Base-by-base conservation (phyloP, 1,140 invertebrate species). In the Hypothenemus hampei region DNA sequence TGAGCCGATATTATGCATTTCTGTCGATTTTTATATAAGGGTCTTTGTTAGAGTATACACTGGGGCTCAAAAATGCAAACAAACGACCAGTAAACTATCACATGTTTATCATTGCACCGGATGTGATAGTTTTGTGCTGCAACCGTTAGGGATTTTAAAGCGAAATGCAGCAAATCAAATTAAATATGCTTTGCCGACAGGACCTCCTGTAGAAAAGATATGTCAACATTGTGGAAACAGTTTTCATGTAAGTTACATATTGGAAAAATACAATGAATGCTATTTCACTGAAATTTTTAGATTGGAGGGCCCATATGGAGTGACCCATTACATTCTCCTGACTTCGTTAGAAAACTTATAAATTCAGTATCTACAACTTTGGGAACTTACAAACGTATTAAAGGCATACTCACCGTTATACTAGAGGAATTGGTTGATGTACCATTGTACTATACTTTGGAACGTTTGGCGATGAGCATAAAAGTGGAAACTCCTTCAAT, bases 21-120 rank as follows among this genome's bases (percentile, higher is more conserved):
- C 93, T 50, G 90, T 87, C 3, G 97, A 99, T 74, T 99, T 99
- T 75, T 99, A 99, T 72, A 84, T 98, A 19, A 76, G 97, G 59
- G 83, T 99, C 4, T 97, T 99, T 77, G 91, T 99, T 1, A 81
- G 82, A 65, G 74, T 99, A 2, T 83, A 79, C 45, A 81, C 83
- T 0, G 85, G 93, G 39, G 86, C 89, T 57, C 72, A 78, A 10
- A 83, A 85, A 61, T 94, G 91, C 58, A 98, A 98, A 76, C 76
- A 21, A 19, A 24, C 20, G 18, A 53, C 13, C 31, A 26, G 84
- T 60, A 93, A 96, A 72, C 75, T 91, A 39, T 86, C 91, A 4
- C 81, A 88, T 77, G 77, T 95, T 1, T 93, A 91, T 72, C 84
- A 92, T 62, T 98, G 94, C 69, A 81, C 78, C 10, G 91, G 92